Evolutionary conservation across 2,797 vertebrate species (phyloP).

Genomic region (Serranus cabrilla): DNA sequence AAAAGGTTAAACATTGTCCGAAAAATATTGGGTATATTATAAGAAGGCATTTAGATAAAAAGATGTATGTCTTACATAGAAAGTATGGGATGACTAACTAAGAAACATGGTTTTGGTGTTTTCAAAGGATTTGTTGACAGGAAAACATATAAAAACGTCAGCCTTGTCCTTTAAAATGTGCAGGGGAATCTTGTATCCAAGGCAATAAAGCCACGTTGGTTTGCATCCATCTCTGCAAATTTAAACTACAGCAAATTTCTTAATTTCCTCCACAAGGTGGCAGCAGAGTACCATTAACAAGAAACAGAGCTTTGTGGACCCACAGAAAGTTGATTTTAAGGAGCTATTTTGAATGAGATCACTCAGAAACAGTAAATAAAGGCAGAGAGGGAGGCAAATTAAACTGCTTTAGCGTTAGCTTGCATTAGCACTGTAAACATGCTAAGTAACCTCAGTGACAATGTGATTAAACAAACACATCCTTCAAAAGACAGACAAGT

Average conservation of each 20-base stretch:
- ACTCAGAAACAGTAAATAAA: neutral
- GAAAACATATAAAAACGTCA: constrained; percentile 10
- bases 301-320: neutral
- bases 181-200: constrained; percentile 34
- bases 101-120: no score
- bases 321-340: constrained; percentile 6
- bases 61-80: no score
- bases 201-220: constrained; percentile 39
- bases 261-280: constrained; percentile 65
- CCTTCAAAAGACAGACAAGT: constrained; percentile 10
- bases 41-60: no score
- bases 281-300: constrained; percentile 29
- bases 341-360: neutral
- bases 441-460: constrained; percentile 23
- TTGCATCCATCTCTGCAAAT: constrained; percentile 58
- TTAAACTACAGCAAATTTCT: constrained; percentile 5
- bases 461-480: constrained; percentile 29
- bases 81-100: no score
- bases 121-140: constrained; percentile 10
- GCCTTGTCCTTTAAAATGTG: constrained; percentile 11
- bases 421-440: constrained; percentile 31
- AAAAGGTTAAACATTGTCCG: no score
- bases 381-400: constrained; percentile 68
- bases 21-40: no score
- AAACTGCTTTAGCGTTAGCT: constrained; percentile 21